Evolutionary conservation across 2,113 vertebrate species (phyloP).

Genomic region (Cygnus atratus): DNA sequence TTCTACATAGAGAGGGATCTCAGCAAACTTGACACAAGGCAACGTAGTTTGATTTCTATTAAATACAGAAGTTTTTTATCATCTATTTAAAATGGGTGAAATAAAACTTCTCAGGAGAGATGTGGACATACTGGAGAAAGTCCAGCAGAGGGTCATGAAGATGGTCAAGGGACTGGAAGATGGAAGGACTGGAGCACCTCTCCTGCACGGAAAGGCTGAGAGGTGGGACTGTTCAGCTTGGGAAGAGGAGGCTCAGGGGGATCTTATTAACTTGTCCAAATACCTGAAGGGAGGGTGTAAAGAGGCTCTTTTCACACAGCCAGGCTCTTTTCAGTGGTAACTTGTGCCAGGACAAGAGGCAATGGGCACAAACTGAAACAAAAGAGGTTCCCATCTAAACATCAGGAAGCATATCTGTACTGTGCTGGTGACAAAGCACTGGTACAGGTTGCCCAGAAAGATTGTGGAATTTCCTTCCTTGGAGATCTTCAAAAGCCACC

Average conservation of each 20-base stretch:
- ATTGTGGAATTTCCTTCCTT: neutral
- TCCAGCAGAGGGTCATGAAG: neutral
- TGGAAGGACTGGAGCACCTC: neutral
- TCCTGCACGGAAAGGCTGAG: neutral
- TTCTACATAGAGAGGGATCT: neutral
- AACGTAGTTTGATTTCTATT: neutral
- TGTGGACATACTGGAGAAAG: neutral
- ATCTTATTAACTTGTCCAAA: neutral
- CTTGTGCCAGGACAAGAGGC: neutral
- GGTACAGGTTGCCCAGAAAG: neutral
- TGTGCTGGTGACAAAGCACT: neutral
- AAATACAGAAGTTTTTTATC: neutral
- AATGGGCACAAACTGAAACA: neutral
- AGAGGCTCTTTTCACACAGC: neutral
- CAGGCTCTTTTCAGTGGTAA: neutral
- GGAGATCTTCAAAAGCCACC: neutral
- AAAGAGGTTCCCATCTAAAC: neutral
- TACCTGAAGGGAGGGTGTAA: neutral
- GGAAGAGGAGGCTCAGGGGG: neutral
- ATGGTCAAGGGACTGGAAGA: neutral
- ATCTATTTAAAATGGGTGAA: neutral
- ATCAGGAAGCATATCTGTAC: neutral
- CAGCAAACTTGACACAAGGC: neutral
- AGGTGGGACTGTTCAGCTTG: neutral
- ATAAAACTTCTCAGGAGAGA: neutral